Evolutionary conservation across 2,113 vertebrate genomes (phyloP), one percentile per base, ranked within the genome.

Genomic region (Emydocephalus ijimae): DNA sequence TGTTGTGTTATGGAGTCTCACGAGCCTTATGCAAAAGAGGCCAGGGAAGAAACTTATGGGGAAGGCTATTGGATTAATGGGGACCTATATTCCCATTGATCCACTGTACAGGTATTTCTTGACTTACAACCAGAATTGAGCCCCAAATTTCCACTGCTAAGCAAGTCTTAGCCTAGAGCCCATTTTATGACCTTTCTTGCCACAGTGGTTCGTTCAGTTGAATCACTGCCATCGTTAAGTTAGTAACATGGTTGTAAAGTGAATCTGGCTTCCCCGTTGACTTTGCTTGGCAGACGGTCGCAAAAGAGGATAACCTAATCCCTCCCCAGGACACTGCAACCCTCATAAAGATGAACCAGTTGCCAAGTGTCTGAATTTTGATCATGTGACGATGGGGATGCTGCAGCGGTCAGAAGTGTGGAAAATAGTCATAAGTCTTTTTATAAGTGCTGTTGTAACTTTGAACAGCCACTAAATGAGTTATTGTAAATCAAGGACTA

Each of bases 21-120:
- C 87, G 59, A 81, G 55, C 61, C 59, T 90, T 93, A 85, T 20
- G 26, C n/a, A 57, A 90, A 95, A 91, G 89, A 93, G 85, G 52
- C 43, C 8, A 7, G 56, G 52, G 85, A 87, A 91, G 89, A 91
- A 89, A 91, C 0, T 0, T 9, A 64, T 94, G 39, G 29, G 93
- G 7, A 61, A 18, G 20, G 34, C 34, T 81, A 52, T 55, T 7
- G 0, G 1, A 26, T n/a, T 23, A 81, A 61, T 26, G 21, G 90
- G 0, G 0, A 54, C 88, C 87, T 59, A 3, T 3, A 54, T 1
- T 61, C 18, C 2, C 0, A 39, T 39, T 52, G 15, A 55, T 74
- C 0, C 0, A 15, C 24, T 45, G 24, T 34, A 69, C 29, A 69
- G 14, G 64, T 69, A 69, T 69, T 69, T 12, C 61, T n/a, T 1